These are phyloP conservation scores for Pachyrhynchus sulphureomaculatus DNA, from an alignment of 1,140 invertebrate genomes.

Conservation along the genomic window DNA sequence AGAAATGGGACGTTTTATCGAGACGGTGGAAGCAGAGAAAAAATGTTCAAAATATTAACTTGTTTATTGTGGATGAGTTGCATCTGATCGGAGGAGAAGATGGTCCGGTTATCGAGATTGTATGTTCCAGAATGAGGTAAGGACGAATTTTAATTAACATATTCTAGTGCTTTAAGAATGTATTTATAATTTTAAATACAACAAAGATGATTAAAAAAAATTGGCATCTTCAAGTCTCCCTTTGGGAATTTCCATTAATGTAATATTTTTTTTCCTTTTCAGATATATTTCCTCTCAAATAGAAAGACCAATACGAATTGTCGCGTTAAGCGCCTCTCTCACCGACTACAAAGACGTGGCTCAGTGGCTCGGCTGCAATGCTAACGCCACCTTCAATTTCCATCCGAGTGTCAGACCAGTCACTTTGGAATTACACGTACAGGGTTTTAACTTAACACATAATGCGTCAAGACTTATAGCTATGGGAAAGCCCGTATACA, in stretches of 20 bases:
- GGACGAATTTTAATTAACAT: too few species aligned
- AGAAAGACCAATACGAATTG: constrained; percentile 89
- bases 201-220: not conserved
- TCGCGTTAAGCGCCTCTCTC: constrained; percentile 92
- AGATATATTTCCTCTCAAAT: constrained; percentile 94
- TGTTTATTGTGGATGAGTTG: constrained; percentile 98
- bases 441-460: constrained; percentile 97
- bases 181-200: not conserved
- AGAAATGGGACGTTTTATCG: constrained; percentile 98
- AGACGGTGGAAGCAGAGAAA: constrained; percentile 98
- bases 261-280: constrained; percentile 5
- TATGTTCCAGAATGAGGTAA: constrained; percentile 89
- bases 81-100: constrained; percentile 87
- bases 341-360: constrained; percentile 94
- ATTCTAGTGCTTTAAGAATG: too few species aligned
- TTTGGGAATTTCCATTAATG: too few species aligned
- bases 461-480: constrained; percentile 92
- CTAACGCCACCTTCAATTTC: constrained; percentile 96
- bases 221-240: too few species aligned
- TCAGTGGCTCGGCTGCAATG: constrained; percentile 94
- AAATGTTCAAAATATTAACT: constrained; percentile 94
- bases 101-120: constrained; percentile 93
- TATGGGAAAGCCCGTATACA: constrained; percentile 97
- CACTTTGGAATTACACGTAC: constrained; percentile 92
- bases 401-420: constrained; percentile 96